phyloP scores from a whole-genome alignment of 2,797 vertebrate species.

The Philypnodon macrostomus region DNA sequence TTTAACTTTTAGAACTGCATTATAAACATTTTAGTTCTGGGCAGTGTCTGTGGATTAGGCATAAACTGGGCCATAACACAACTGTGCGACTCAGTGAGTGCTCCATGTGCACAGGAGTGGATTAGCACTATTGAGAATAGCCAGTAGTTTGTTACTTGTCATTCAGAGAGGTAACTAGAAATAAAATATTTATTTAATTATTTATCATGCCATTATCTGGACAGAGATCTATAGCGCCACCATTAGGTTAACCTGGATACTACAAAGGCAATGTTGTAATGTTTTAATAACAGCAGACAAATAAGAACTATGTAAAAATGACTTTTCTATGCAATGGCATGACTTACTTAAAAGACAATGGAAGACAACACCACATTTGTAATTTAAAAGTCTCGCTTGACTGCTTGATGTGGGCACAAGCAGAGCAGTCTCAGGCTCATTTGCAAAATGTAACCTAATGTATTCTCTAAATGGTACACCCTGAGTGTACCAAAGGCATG shows the following conservation, averaged over 20 bases:
- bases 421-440: slow-evolving; percentile 8
- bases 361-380: slow-evolving; percentile 19
- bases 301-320: not conserved
- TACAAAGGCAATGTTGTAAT: not conserved
- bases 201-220: not conserved
- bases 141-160: not conserved
- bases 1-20: too few relatives aligned
- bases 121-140: too few relatives aligned
- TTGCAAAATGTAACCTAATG: slow-evolving; percentile 13
- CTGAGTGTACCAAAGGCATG: not conserved
- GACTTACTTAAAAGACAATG: slow-evolving; percentile 16
- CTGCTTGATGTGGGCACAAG: slow-evolving; percentile 18
- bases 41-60: not conserved
- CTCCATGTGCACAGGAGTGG: too few relatives aligned
- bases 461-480: slow-evolving; percentile 1
- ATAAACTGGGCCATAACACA: too few relatives aligned
- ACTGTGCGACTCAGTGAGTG: too few relatives aligned
- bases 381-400: slow-evolving; percentile 21
- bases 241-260: slow-evolving; percentile 5
- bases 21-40: too few relatives aligned
- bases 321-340: not conserved
- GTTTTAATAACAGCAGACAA: not conserved
- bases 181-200: not conserved
- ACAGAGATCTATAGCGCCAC: slow-evolving; percentile 13
- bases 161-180: not conserved